phyloP scores from a whole-genome alignment of 2,113 vertebrate species.

The Pagrus major region DNA sequence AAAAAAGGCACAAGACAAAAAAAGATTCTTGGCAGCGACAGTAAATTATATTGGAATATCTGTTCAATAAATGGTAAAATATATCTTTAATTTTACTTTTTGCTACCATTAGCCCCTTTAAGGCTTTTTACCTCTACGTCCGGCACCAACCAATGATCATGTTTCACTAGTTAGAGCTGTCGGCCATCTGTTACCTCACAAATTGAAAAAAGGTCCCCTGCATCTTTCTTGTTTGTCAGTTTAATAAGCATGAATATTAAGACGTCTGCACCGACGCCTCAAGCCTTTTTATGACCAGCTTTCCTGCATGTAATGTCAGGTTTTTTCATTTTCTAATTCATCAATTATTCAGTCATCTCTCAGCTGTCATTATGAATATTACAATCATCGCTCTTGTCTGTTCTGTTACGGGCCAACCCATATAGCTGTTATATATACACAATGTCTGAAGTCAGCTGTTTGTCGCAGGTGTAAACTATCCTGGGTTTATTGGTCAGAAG shows the following conservation, averaged over 20 bases:
- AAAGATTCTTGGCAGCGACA: not conserved
- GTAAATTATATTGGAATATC: not conserved
- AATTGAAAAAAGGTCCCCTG: constrained; percentile 18
- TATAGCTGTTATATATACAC: not conserved
- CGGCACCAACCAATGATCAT: not conserved
- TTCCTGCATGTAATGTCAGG: not conserved
- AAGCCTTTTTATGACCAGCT: constrained; percentile 10
- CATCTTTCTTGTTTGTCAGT: constrained; percentile 64
- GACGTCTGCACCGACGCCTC: not conserved
- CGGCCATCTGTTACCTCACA: constrained; percentile 20
- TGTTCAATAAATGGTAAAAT: not conserved
- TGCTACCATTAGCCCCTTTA: not conserved
- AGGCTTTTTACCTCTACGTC: not conserved
- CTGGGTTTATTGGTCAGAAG: constrained; percentile 3
- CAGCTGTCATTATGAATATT: constrained; percentile 55
- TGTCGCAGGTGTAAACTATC: not conserved
- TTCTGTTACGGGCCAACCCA: not conserved
- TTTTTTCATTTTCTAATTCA: constrained; percentile 65
- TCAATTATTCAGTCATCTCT: constrained; percentile 70
- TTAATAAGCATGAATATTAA: constrained; percentile 63
- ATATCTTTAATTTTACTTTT: not conserved
- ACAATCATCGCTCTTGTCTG: constrained; percentile 38
- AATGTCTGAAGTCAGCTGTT: not conserved
- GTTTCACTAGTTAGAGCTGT: constrained; percentile 9
- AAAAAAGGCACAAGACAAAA: too few species aligned